Base-by-base conservation (phyloP, 2,888 invertebrate species). In the Lithophane socia region DNA sequence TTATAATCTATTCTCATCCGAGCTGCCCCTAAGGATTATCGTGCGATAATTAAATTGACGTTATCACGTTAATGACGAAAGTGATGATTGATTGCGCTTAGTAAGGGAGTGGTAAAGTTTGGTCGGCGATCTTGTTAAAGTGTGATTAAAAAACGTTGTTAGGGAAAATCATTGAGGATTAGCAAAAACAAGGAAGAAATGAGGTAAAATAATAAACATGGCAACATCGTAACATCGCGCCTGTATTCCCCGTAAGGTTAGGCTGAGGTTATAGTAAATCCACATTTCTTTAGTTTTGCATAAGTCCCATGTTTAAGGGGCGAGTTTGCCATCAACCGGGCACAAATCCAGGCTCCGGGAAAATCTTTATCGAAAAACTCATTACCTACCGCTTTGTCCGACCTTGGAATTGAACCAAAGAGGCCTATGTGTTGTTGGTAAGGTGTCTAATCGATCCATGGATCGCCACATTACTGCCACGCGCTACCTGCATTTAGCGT, bases 1-100 rank as follows among this genome's bases (percentile, higher is more conserved):
- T 61, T 69, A 64, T 81, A 77, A 80, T 88, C 84, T 79, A 72
- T 81, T 77, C 69, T 56, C 84, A 76, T 82, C 74, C 42, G 52
- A 18, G 42, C 72, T 87, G 84, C 71, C 86, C 75, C 76, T 52
- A 7, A 47, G 86, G 84, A 89, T 89, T 86, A 86, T 77, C 81
- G 70, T 47, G 64, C 73, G 63, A 84, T 86, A 83, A 86, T 79
- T 78, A 87, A 85, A 87, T 82, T 84, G 85, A 76, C 83, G 75
- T 84, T 87, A 86, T 81, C 82, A 61, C 82, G 69, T 83, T 87
- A 87, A 89, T 87, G 85, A 79, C 60, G 73, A 80, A 81, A 80
- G 75, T 86, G 83, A 85, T 90, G 90, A 90, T 90, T 84, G 88
- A 90, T 89, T 49, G 52, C 73, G 61, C 10, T 73, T 75, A 63